These are phyloP conservation scores for Leptinotarsa tumamoca DNA, from an alignment of 2,888 invertebrate species.

Conservation along the genomic window DNA sequence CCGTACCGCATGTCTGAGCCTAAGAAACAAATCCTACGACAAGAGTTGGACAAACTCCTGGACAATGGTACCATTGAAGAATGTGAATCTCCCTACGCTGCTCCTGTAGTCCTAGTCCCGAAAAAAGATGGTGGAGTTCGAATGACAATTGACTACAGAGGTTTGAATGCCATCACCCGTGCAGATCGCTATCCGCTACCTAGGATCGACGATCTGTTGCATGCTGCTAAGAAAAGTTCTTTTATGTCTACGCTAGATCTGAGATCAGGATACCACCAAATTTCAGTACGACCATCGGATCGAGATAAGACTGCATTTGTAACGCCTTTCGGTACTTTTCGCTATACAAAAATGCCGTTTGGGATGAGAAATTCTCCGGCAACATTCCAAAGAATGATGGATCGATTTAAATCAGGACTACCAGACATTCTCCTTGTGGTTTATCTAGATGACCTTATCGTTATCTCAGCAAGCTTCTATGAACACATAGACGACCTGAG, in stretches of 20 bases:
- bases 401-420: slow-evolving; percentile 46
- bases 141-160: slow-evolving; percentile 19
- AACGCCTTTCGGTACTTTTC: slow-evolving; percentile 53
- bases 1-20: slow-evolving; percentile 30
- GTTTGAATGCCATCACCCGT: slow-evolving; percentile 19
- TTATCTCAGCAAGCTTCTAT: slow-evolving; percentile 44
- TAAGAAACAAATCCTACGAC: slow-evolving; percentile 29
- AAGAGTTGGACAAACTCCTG: slow-evolving; percentile 31
- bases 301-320: slow-evolving; percentile 43
- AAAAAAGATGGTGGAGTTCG: slow-evolving; percentile 20
- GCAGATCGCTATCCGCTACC: slow-evolving; percentile 47
- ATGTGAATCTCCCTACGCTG: slow-evolving; percentile 11
- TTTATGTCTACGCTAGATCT: slow-evolving; percentile 40
- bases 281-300: slow-evolving; percentile 21
- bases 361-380: slow-evolving; percentile 50
- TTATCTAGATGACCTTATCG: slow-evolving; percentile 53
- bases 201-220: slow-evolving; percentile 47
- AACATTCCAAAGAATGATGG: slow-evolving; percentile 51
- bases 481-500: slow-evolving; percentile 46
- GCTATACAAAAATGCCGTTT: slow-evolving; percentile 49
- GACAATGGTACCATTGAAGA: slow-evolving; percentile 30
- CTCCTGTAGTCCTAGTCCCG: slow-evolving; percentile 13
- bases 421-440: slow-evolving; percentile 41
- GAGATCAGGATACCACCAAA: slow-evolving; percentile 27
- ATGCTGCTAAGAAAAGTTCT: slow-evolving; percentile 30